Conservation (phyloP, 2,888 invertebrate genomes). For the Oxystoma pomonae region DNA sequence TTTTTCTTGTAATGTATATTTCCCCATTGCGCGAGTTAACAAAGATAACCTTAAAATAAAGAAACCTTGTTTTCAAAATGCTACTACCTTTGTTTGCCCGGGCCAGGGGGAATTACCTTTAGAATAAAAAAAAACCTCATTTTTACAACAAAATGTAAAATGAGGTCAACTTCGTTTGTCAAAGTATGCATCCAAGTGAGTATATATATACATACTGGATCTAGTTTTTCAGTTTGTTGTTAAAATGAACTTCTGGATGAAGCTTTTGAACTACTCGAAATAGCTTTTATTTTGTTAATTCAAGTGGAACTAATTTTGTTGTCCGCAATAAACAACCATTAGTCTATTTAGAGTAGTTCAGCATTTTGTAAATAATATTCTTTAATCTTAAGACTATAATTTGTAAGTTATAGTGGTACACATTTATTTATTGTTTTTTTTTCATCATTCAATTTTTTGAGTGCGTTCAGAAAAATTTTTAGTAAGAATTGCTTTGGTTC, state of each 20-base stretch:
- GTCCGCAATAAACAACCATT: not conserved
- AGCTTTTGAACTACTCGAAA: not conserved
- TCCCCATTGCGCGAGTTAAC: no score
- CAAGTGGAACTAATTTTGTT: not conserved
- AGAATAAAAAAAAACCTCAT: not conserved
- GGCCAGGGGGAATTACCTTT: no score
- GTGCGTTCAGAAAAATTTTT: no score
- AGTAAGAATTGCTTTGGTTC: no score
- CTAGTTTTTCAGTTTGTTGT: not conserved
- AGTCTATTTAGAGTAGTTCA: conserved; percentile 24
- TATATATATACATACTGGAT: no score
- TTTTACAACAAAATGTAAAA: not conserved
- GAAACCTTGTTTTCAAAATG: no score
- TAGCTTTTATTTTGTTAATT: not conserved
- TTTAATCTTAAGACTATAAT: conserved; percentile 33
- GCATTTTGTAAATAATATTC: conserved; percentile 34
- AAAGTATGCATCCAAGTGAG: no score
- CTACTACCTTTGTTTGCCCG: no score
- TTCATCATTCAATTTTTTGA: no score
- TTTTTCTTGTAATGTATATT: not conserved
- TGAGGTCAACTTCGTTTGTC: no score
- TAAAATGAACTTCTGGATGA: not conserved
- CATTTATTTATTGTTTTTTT: conserved; percentile 36
- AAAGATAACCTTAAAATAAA: no score
- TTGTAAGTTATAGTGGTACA: conserved; percentile 34